Base-by-base conservation (phyloP, 2,113 vertebrate species). In the Eolophus roseicapilla region DNA sequence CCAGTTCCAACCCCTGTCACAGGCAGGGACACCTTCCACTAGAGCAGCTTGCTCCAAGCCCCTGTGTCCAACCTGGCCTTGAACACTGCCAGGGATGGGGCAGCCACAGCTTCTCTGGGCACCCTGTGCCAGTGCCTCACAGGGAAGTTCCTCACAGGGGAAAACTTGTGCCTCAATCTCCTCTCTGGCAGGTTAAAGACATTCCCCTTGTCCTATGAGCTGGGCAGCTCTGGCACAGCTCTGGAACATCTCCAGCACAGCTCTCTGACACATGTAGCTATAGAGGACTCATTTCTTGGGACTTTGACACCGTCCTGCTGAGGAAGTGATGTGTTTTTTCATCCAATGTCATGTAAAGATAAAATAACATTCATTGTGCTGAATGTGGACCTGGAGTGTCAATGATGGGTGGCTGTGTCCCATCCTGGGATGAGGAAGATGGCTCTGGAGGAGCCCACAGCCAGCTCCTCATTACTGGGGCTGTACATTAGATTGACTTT, bases 391-490 rank as follows among this genome's bases (percentile, higher is more conserved):
- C 19, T 4, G 7, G 23, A 28, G 33, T 6, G 20, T 39, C 53
- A 5, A 47, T 25, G 68, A 8, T 37, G 37, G 29, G 35, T 43
- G 53, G 35, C 63, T 88, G 53, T 29, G n/a, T n/a, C n/a, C n/a
- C n/a, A n/a, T n/a, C 3, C n/a, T 83, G 28, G 41, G 41, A 65
- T 53, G 37, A 44, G 33, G 29, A 60, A 60, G 21, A 41, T 39
- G n/a, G 44, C 5, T 65, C 49, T 47, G 39, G 53, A 53, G 59
- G 10, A 62, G 28, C 28, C 46, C 82, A 41, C 28, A 77, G 70
- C 17, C 0, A 0, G 7, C n/a, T 37, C 39, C 31, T 65, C 6
- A 0, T 57, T 65, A 31, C 27, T 59, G 28, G 28, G 10, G 18
- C 49, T 53, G 28, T 41, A 49, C 31, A 12, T 88, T 41, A 62